Base-by-base conservation (phyloP, 2,888 invertebrate species). In the Hypena proboscidalis region DNA sequence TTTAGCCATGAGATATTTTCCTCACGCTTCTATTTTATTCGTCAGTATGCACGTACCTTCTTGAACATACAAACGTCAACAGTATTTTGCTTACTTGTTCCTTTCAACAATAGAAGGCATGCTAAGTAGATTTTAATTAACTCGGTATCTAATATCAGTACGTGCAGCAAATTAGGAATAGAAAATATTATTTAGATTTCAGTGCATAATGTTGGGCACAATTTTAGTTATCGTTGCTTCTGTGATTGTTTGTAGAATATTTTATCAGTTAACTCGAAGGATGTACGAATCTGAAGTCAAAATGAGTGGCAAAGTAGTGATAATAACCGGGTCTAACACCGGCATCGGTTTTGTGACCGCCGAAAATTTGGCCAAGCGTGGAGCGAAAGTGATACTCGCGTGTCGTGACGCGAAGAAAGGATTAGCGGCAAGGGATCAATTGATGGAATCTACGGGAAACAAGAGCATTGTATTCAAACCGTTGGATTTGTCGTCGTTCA, bases 401-500 rank as follows among this genome's bases (percentile, higher is more conserved):
- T 92, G 92, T 57, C 70, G 91, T 54, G 85, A 92, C 59, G 56
- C 75, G 41, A 57, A 64, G 1, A 76, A 68, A 48, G 82, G 74
- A 0, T 50, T 49, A 2, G 30, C 38, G 14, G 82, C 83, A 6
- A 56, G 65, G 93, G 94, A 94, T 51, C 92, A 93, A 73, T 93
- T 96, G 23, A 76, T 92, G 7, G 86, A 92, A 59, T 89, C 90
- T 31, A 94, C 95, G 0, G 93, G 93, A 33, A 95, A 95, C 70
- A 80, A 83, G 3, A 93, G 95, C 41, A 80, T 96, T 1, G 58
- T 93, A 0, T 92, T 94, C 0, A 94, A 94, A 70, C 93, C 94
- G 69, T 81, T 96, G 27, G 95, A 97, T 74, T 77, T 97, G 35
- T 92, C 95, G 3, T 95, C 95, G 0, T 92, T 94, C 50, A 91